phyloP scores from a whole-genome alignment of 2,113 vertebrate species.

The Siphamia tubifer region DNA sequence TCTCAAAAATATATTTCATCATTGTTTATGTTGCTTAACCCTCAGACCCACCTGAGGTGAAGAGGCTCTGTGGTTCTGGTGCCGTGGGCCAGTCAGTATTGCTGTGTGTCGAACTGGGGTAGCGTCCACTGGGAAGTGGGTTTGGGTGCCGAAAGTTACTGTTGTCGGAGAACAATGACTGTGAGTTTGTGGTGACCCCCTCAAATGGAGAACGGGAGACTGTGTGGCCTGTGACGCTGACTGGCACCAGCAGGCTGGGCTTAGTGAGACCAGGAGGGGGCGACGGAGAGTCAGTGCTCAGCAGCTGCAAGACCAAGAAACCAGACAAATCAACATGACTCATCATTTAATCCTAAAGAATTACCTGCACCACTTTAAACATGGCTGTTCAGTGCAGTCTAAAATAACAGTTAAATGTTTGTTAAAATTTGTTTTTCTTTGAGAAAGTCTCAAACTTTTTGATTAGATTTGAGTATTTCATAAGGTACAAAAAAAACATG shows the following conservation, averaged over 20 bases:
- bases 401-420: too few relatives aligned
- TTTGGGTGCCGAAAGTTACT: conserved; percentile 96
- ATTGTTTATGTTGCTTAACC: too few relatives aligned
- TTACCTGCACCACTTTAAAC: too few relatives aligned
- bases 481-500: too few relatives aligned
- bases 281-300: conserved; percentile 93
- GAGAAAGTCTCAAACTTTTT: too few relatives aligned
- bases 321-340: too few relatives aligned
- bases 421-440: too few relatives aligned
- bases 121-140: conserved; percentile 94
- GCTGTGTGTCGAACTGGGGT: conserved; percentile 90
- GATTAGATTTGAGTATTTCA: too few relatives aligned
- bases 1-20: too few relatives aligned
- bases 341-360: too few relatives aligned
- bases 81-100: conserved; percentile 97
- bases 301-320: conserved; percentile 75
- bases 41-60: conserved; percentile 99
- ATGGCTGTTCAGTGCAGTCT: too few relatives aligned
- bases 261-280: conserved; percentile 96
- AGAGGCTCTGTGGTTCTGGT: conserved; percentile 98
- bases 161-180: conserved; percentile 99
- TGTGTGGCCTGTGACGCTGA: conserved; percentile 93
- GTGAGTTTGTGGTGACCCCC: conserved; percentile 95
- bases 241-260: conserved; percentile 90
- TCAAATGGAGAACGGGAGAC: conserved; percentile 96